Percentiles rank a stretch among this genome's conserved stretches.
Evolutionary conservation across 2,113 vertebrate species (phyloP).

Genomic region (Pangasianodon gigas): DNA sequence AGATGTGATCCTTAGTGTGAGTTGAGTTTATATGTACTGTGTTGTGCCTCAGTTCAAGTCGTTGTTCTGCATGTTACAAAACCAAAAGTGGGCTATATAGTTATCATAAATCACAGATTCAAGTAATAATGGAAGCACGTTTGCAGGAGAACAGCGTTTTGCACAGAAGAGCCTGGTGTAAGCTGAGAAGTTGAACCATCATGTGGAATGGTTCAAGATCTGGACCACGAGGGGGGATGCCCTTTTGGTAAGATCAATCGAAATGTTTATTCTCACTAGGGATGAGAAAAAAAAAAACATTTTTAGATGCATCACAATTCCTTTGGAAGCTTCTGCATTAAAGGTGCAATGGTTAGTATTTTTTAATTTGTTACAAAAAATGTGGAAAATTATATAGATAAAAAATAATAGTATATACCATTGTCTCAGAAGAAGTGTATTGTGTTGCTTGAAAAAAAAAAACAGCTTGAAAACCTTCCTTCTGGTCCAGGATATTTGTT

Average conservation of each 20-base stretch:
- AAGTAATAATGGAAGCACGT: not conserved
- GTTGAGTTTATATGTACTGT: not conserved
- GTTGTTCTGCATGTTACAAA: not conserved
- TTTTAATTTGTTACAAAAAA: not conserved
- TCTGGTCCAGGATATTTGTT: not conserved
- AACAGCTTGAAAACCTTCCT: too few relatives aligned
- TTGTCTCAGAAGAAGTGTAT: too few relatives aligned
- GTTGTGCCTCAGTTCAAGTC: not conserved
- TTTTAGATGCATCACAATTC: not conserved
- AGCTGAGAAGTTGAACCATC: conserved; percentile 55
- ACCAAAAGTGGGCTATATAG: not conserved
- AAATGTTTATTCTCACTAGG: not conserved
- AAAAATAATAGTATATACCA: too few relatives aligned
- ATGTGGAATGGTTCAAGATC: conserved; percentile 94
- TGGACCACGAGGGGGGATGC: conserved; percentile 83
- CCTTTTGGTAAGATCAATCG: conserved; percentile 82
- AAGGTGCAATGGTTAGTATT: not conserved
- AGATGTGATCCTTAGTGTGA: not conserved
- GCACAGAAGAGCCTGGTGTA: conserved; percentile 12
- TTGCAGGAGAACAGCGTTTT: conserved; percentile 13
- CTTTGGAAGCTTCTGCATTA: not conserved
- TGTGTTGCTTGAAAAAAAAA: too few relatives aligned
- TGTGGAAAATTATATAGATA: not conserved
- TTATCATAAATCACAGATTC: not conserved
- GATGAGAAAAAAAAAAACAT: too few relatives aligned